Base-by-base conservation (phyloP, 2,797 vertebrate species). In the Anas bahamensis region DNA sequence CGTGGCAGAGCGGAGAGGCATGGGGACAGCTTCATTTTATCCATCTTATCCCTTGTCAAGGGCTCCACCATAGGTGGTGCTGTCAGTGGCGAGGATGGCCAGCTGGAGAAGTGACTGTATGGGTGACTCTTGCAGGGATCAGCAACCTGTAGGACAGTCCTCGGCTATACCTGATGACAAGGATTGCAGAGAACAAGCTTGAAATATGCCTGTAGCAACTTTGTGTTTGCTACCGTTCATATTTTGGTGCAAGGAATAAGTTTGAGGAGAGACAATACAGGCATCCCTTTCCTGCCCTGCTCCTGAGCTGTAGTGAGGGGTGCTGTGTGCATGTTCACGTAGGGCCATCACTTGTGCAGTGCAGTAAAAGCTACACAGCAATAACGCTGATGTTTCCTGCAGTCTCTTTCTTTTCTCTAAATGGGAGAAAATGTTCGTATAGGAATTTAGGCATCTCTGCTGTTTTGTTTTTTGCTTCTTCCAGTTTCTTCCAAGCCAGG, bases 401-500 rank as follows among this genome's bases (percentile, higher is more conserved):
- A 28, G 5, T 59, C 10, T 65, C 24, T 66, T 6, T 42, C 61
- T 72, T 75, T 74, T 80, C 46, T 91, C 37, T 87, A 63, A 90
- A 64, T 2, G 24, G 37, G 64, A 76, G 44, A 78, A 71, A 63
- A 80, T 74, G n/a, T 86, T 86, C 48, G 39, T 50, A 35, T 86
- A 86, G 57, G 88, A 85, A 92, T 94, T 94, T 50, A 88, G 92
- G 80, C 86, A 77, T 93, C 88, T 96, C 44, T 94, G 26, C 80
- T 93, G 50, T 93, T 82, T 52, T 93, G 44, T 70, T 77, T 69
- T 94, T 83, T 96, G 28, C 50, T 70, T 95, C 86, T 96, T 88
- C 17, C 80, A 99, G 99, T 99, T 88, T 99, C 98, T 69, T 99
- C 99, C 96, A 99, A 99, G 95, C 99, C 99, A 15, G 99, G 99